Conservation (phyloP, 2,888 invertebrate species). For the Drosophila sordidula region DNA sequence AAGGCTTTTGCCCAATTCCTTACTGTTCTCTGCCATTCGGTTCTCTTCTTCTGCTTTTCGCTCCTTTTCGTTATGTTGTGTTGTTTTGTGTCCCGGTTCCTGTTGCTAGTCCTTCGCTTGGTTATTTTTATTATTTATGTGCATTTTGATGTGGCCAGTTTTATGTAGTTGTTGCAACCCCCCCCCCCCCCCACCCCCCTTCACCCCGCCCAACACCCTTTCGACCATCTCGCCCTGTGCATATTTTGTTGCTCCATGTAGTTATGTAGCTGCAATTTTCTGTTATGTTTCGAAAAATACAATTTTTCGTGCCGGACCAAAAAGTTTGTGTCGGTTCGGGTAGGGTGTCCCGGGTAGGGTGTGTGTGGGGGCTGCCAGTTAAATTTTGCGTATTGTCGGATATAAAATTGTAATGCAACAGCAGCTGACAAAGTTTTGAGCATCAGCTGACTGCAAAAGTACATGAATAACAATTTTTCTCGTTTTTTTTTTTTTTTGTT, state of each 20-base stretch:
- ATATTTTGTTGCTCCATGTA: constrained; percentile 41
- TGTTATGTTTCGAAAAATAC: constrained; percentile 56
- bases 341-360: background rate
- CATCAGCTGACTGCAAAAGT: constrained; percentile 44
- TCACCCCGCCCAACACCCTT: background rate
- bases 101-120: constrained; percentile 55
- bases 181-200: too few relatives aligned
- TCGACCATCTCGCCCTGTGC: background rate
- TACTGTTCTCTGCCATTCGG: too few relatives aligned
- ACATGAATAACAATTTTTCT: constrained; percentile 7
- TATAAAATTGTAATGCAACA: constrained; percentile 61
- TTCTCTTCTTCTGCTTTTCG: background rate
- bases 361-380: constrained; percentile 1
- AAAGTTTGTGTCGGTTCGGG: constrained; percentile 43
- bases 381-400: constrained; percentile 56
- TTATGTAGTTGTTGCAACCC: constrained; percentile 24
- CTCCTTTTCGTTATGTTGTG: constrained; percentile 1
- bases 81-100: constrained; percentile 46
- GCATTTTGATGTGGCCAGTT: constrained; percentile 78
- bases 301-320: constrained; percentile 35
- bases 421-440: constrained; percentile 41
- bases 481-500: background rate
- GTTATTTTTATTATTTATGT: constrained; percentile 78
- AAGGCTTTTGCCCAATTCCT: constrained; percentile 32
- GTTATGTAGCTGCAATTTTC: constrained; percentile 41